Percentiles rank a stretch among this genome's conserved stretches.
Conservation (phyloP, 2,113 vertebrate species). For the Lontra canadensis region DNA sequence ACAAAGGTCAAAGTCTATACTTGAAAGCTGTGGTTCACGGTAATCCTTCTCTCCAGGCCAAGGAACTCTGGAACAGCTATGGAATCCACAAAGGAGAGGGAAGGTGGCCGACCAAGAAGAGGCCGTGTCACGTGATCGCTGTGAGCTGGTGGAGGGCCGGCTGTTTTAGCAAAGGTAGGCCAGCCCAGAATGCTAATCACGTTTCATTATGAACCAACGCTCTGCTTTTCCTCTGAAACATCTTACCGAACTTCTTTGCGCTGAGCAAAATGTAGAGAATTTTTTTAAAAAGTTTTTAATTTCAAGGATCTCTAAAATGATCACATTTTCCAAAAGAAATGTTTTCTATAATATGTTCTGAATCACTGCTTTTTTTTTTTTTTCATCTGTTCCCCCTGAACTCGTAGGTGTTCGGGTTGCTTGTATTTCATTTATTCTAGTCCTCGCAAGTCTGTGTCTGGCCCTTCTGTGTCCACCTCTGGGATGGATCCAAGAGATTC, state of each 20-base stretch:
- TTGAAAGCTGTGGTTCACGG: accelerated
- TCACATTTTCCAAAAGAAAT: neutral
- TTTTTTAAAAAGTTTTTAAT: too few species aligned
- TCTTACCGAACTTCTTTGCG: neutral
- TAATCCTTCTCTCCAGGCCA: neutral
- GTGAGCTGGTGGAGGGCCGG: neutral
- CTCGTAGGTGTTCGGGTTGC: neutral
- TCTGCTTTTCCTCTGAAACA: neutral
- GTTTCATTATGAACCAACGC: neutral
- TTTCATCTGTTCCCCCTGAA: neutral
- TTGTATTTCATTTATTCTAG: neutral
- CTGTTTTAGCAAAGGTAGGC: neutral
- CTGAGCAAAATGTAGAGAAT: neutral
- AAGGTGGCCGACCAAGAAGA: neutral
- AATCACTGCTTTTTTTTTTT: neutral
- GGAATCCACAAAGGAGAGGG: too few species aligned
- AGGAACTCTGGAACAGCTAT: neutral
- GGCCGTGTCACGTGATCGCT: accelerated
- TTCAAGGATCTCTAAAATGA: neutral
- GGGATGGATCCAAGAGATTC: neutral
- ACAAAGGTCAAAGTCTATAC: neutral
- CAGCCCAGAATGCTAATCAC: neutral
- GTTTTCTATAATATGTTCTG: neutral
- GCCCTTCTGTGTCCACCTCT: neutral
- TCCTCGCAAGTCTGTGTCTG: neutral